These are phyloP conservation scores for Notothenia rossii DNA, from an alignment of 2,113 vertebrate species.

Conservation along the genomic window DNA sequence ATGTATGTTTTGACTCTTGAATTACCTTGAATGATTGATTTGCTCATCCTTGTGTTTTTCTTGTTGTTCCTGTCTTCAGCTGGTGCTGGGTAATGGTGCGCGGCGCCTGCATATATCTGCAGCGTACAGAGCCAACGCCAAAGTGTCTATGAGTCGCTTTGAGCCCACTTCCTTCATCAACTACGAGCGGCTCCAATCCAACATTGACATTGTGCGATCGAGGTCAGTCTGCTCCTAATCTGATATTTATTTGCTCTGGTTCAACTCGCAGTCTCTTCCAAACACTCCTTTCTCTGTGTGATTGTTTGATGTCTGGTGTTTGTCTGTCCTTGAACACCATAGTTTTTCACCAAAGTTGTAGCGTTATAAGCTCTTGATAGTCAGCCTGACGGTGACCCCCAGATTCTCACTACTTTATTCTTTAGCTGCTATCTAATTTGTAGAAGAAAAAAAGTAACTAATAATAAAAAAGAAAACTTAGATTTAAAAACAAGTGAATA, in stretches of 20 bases:
- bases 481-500: no score
- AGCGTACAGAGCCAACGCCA: slow-evolving; percentile 89
- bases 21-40: background rate
- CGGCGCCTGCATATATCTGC: slow-evolving; percentile 92
- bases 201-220: slow-evolving; percentile 90
- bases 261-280: background rate
- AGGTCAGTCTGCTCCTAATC: slow-evolving; percentile 83
- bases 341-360: background rate
- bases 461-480: no score
- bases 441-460: no score
- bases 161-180: slow-evolving; percentile 89
- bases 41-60: slow-evolving; percentile 13
- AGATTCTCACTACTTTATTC: background rate
- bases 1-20: background rate
- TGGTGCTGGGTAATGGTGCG: slow-evolving; percentile 88
- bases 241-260: background rate
- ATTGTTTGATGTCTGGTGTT: slow-evolving; percentile 6
- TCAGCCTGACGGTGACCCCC: background rate
- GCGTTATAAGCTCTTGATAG: background rate
- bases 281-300: slow-evolving; percentile 15
- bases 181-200: slow-evolving; percentile 91
- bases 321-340: slow-evolving; percentile 17
- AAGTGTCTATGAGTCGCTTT: slow-evolving; percentile 97
- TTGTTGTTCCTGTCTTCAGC: slow-evolving; percentile 72
- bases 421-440: background rate